Percentiles rank a stretch among this genome's conserved stretches.
Evolutionary conservation across 2,888 invertebrate species (phyloP).

Genomic region (Acronicta alni): DNA sequence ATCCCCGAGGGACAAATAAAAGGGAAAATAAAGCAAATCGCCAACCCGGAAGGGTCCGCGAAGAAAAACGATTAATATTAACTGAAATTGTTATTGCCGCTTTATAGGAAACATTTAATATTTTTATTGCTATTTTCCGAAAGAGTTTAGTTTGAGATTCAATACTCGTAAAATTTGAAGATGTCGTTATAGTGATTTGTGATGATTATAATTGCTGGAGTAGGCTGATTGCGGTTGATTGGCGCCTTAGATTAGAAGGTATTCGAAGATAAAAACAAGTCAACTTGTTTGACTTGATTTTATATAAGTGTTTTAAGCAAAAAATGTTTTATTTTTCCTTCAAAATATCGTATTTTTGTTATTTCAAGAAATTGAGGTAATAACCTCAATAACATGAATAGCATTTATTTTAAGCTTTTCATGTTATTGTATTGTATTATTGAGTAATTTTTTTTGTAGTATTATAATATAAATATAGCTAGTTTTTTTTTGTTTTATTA

Average conservation of each 20-base stretch:
- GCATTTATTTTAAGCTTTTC: too few relatives aligned
- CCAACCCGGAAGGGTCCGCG: slow-evolving; percentile 82
- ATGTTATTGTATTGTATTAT: too few relatives aligned
- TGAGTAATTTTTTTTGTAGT: too few relatives aligned
- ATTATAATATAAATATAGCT: too few relatives aligned
- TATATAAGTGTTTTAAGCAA: too few relatives aligned
- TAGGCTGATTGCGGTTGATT: slow-evolving; percentile 34
- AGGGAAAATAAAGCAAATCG: slow-evolving; percentile 88
- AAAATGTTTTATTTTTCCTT: too few relatives aligned
- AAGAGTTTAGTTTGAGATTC: slow-evolving; percentile 81
- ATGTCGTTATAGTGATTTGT: slow-evolving; percentile 51
- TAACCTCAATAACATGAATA: too few relatives aligned
- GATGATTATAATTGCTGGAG: slow-evolving; percentile 51
- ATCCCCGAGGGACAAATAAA: slow-evolving; percentile 84
- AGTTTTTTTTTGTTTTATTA: too few relatives aligned
- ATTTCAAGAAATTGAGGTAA: too few relatives aligned
- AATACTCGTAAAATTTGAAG: slow-evolving; percentile 66
- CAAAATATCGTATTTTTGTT: too few relatives aligned
- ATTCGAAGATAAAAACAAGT: slow-evolving; percentile 16
- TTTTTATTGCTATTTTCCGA: slow-evolving; percentile 81
- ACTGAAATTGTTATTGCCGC: slow-evolving; percentile 86
- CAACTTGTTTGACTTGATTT: not conserved
- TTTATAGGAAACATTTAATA: slow-evolving; percentile 84
- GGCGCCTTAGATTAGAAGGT: slow-evolving; percentile 4
- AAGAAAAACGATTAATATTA: slow-evolving; percentile 89